A percentile compares a stretch with the other conserved stretches of the same genome.
Conservation (phyloP, 2,113 vertebrate genomes). For the Takifugu flavidus region DNA sequence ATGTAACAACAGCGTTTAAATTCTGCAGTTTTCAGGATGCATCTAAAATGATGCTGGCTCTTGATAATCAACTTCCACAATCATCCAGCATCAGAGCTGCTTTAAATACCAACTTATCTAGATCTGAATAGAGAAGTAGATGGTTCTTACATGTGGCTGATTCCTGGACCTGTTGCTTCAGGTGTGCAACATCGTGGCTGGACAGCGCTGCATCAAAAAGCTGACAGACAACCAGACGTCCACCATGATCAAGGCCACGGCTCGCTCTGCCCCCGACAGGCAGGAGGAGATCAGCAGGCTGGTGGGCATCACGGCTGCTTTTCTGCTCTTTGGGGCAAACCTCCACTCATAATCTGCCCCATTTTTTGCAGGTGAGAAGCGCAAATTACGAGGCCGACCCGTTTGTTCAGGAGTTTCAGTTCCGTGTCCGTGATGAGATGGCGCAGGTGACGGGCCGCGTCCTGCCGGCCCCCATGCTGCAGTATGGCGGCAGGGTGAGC, state of each 20-base stretch:
- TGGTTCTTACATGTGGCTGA: too few relatives aligned
- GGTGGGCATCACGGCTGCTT: slow-evolving; percentile 72
- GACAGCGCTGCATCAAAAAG: slow-evolving; percentile 96
- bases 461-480: slow-evolving; percentile 95
- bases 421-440: slow-evolving; percentile 95
- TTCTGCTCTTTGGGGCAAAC: neutral
- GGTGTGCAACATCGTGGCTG: slow-evolving; percentile 96
- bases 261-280: slow-evolving; percentile 90
- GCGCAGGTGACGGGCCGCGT: slow-evolving; percentile 92
- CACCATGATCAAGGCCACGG: slow-evolving; percentile 97
- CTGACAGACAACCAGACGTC: slow-evolving; percentile 97
- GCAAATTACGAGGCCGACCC: slow-evolving; percentile 93
- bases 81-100: too few relatives aligned
- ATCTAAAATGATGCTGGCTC: too few relatives aligned
- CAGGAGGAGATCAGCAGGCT: slow-evolving; percentile 95
- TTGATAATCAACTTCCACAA: too few relatives aligned
- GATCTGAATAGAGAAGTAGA: too few relatives aligned
- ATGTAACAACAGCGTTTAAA: too few relatives aligned
- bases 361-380: slow-evolving; percentile 82
- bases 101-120: too few relatives aligned
- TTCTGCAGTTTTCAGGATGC: too few relatives aligned
- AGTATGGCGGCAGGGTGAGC: slow-evolving; percentile 94
- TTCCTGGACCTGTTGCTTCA: slow-evolving; percentile 29
- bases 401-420: slow-evolving; percentile 95
- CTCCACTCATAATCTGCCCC: neutral